Evolutionary conservation across 2,888 invertebrate species (phyloP).

Genomic region (Drosophila pseudotakahashii): DNA sequence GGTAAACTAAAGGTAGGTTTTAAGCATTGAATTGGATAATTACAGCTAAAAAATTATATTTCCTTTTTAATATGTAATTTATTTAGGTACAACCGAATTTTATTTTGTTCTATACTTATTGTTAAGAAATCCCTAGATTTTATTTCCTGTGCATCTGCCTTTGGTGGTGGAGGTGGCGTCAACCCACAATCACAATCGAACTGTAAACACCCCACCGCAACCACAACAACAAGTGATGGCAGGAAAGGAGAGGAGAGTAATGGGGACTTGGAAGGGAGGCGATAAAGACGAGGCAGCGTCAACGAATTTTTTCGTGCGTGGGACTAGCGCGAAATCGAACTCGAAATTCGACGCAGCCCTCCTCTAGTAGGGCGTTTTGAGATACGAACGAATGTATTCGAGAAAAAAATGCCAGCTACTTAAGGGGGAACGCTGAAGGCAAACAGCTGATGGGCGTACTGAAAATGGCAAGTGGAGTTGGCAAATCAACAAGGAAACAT

Average conservation of each 20-base stretch:
- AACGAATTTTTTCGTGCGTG: slow-evolving; percentile 26
- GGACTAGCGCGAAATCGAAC: slow-evolving; percentile 19
- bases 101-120: background rate
- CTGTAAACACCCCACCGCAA: slow-evolving; percentile 60
- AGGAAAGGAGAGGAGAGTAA: slow-evolving; percentile 9
- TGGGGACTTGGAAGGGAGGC: slow-evolving; percentile 1
- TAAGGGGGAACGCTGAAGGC: background rate
- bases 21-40: too few species aligned
- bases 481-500: slow-evolving; percentile 39
- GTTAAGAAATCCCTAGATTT: background rate
- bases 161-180: slow-evolving; percentile 19
- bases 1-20: too few species aligned
- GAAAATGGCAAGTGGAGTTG: slow-evolving; percentile 58
- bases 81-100: too few species aligned
- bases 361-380: background rate
- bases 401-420: slow-evolving; percentile 44
- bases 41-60: too few species aligned
- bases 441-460: slow-evolving; percentile 28
- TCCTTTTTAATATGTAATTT: too few species aligned
- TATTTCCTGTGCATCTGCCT: background rate
- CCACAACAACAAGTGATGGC: slow-evolving; percentile 59
- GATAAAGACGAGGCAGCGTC: background rate
- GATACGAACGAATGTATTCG: slow-evolving; percentile 17
- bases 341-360: slow-evolving; percentile 23
- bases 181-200: slow-evolving; percentile 48